Evolutionary conservation across 2,888 invertebrate species (phyloP).

Genomic region (Dorcus parallelipipedus): DNA sequence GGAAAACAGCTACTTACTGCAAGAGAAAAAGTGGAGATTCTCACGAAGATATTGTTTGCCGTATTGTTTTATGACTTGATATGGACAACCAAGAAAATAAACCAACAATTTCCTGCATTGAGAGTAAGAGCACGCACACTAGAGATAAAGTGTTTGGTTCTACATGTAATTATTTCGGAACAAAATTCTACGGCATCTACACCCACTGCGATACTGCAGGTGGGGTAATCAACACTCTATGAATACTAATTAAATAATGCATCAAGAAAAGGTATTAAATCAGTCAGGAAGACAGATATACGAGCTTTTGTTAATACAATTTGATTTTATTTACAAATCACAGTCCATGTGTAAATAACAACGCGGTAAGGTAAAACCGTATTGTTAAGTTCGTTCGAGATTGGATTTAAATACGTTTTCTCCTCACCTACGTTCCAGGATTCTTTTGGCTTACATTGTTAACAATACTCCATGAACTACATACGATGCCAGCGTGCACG

Average conservation of each 20-base stretch:
- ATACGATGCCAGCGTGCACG: constrained; percentile 13
- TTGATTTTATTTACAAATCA: constrained; percentile 19
- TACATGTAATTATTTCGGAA: too few species aligned
- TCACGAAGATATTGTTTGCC: not conserved
- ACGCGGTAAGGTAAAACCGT: constrained; percentile 7
- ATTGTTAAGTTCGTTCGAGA: constrained; percentile 9
- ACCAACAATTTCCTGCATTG: too few species aligned
- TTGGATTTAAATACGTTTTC: constrained; percentile 13
- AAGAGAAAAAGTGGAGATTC: not conserved
- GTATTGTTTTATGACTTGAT: not conserved
- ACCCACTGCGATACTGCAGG: constrained; percentile 11
- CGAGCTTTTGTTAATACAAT: constrained; percentile 30
- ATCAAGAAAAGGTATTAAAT: not conserved
- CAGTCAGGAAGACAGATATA: constrained; percentile 17
- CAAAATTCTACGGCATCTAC: not conserved
- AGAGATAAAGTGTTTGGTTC: too few species aligned
- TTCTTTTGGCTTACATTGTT: constrained; percentile 13
- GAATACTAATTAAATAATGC: constrained; percentile 17
- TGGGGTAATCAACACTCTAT: constrained; percentile 15
- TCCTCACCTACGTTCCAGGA: constrained; percentile 14
- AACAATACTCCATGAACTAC: constrained; percentile 7
- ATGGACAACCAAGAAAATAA: too few species aligned
- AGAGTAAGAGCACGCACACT: too few species aligned
- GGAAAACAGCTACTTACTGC: constrained; percentile 1
- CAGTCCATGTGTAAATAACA: constrained; percentile 2